These are phyloP conservation scores for Temnopleurus reevesii DNA, from an alignment of 53 echinoderm and acorn worm genomes.

Conservation along the genomic window DNA sequence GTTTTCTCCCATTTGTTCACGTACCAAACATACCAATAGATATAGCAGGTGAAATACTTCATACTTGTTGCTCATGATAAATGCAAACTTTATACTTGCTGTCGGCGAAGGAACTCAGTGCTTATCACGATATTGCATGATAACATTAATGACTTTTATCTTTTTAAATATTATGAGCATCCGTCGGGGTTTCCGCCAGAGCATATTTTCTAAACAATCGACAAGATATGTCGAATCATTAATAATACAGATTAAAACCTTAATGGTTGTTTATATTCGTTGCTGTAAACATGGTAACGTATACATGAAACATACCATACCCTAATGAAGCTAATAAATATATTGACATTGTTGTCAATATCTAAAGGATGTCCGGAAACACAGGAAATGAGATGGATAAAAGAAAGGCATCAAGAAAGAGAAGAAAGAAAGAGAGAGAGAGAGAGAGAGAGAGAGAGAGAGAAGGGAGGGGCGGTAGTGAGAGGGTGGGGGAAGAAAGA, in stretches of 20 bases:
- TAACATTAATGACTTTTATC: neutral
- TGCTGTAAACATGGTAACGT: neutral
- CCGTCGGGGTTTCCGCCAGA: neutral
- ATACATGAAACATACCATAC: neutral
- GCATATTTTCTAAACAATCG: neutral
- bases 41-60: slow-evolving; percentile 1
- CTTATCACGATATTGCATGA: too few species aligned
- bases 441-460: neutral
- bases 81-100: neutral
- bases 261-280: neutral
- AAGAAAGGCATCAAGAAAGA: neutral
- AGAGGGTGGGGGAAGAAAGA: neutral
- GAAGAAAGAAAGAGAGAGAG: neutral
- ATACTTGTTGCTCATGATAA: neutral
- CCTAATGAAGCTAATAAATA: neutral
- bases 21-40: slow-evolving; percentile 34
- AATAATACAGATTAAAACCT: neutral
- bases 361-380: too few species aligned
- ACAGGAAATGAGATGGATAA: neutral
- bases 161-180: neutral
- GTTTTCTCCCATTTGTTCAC: neutral
- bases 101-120: neutral
- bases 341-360: too few species aligned
- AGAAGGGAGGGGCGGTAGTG: neutral
- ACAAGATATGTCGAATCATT: neutral